phyloP scores from a whole-genome alignment of 2,888 invertebrate species.

The Ctena decussata region DNA sequence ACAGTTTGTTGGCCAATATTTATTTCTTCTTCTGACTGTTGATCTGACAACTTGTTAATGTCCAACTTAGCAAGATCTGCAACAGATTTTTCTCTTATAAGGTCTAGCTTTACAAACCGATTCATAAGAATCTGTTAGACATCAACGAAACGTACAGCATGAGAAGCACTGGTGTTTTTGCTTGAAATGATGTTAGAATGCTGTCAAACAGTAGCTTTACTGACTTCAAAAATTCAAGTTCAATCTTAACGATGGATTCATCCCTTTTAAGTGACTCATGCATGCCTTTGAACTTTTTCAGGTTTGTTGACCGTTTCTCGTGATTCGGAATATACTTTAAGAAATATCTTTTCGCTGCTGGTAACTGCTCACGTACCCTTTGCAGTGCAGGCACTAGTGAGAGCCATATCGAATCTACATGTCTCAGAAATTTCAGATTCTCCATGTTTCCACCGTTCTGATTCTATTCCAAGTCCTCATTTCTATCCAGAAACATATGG shows the following conservation, averaged over 20 bases:
- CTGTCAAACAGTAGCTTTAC: too few species aligned
- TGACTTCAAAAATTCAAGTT: too few species aligned
- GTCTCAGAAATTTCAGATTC: conserved; percentile 13
- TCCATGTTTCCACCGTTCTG: conserved; percentile 14
- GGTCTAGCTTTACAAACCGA: conserved; percentile 10
- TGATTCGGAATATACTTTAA: conserved; percentile 18
- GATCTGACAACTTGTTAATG: background rate
- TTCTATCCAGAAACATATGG: conserved; percentile 10
- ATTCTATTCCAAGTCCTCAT: conserved; percentile 10
- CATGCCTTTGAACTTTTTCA: conserved; percentile 25
- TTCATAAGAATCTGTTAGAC: background rate
- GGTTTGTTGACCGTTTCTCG: conserved; percentile 21
- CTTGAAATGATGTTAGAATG: too few species aligned
- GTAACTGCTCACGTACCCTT: conserved; percentile 16
- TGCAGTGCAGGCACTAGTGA: conserved; percentile 17
- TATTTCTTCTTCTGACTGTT: background rate
- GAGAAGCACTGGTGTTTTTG: conserved; percentile 12
- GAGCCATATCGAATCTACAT: conserved; percentile 11
- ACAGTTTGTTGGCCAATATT: conserved; percentile 8
- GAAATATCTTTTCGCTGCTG: conserved; percentile 22
- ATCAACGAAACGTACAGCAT: background rate
- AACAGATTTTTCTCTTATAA: background rate
- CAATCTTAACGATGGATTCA: too few species aligned
- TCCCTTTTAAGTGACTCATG: background rate
- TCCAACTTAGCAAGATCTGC: background rate